Evolutionary conservation across 2,888 invertebrate genomes (phyloP), one percentile per base, ranked within the genome.

Genomic region (Drosophila diplacantha): DNA sequence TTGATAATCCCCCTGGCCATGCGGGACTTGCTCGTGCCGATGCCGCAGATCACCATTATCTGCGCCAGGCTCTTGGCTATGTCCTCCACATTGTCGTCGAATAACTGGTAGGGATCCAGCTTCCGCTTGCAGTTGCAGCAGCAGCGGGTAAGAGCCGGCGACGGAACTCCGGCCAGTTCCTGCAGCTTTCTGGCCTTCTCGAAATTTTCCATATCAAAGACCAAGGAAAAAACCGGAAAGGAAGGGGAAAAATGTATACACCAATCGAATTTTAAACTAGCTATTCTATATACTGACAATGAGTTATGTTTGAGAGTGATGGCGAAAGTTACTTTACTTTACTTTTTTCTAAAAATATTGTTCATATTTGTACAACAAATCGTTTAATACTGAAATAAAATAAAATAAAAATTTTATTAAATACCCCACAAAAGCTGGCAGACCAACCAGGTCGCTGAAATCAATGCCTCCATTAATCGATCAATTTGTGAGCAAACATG

Each of bases 31-130:
- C 53, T 69, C 14, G 84, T 75, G 18, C 74, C 82, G 4, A 87
- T 83, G 31, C 87, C 87, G 55, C 87, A 87, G 22, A 87, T 79
- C 18, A 76, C 50, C 63, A 84, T 75, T 2, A 86, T 76, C 57
- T 84, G 76, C 0, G 75, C 58, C 26, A 81, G 51, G 38, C 78
- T 73, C 22, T 67, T 80, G 5, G 83, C 65, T 7, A 81, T 69
- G 6, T 81, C 80, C 57, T 81, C 80, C 6, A 81, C 44, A 16
- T 81, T 81, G n/a, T 82, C 83, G 12, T 81, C 71, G 18, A 81
- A 82, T 9, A 81, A 44, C 56, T 82, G 83, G 31, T 69, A 50
- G 3, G 80, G 83, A 68, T 78, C 65, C 34, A 81, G 50, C 31
- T 82, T 75, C 16, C 53, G 51, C 22, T 71, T 73, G 54, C 83